Base-by-base conservation (phyloP, 2,797 vertebrate genomes). In the Sebastes trivittatus region DNA sequence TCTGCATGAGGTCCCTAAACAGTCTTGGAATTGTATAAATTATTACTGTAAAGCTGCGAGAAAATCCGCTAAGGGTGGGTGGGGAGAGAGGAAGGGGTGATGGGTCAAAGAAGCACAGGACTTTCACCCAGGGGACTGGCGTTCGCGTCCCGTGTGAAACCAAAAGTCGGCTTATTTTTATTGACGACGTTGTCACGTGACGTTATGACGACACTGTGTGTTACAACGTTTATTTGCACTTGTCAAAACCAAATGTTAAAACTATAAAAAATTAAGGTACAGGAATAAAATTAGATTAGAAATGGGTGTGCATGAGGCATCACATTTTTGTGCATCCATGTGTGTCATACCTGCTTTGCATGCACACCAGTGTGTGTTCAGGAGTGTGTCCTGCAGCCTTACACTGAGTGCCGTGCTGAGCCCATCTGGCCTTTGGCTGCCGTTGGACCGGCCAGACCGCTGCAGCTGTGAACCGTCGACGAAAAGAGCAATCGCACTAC, bases 371-470 rank as follows among this genome's bases (percentile, higher is more conserved):
- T 56, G 61, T 81, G 66, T 80, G 78, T 76, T 46, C 58, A 83
- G 66, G 54, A 76, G 64, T 75, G 67, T 80, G 67, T 82, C 80
- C 81, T 78, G 78, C 65, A 81, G 88, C 59, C 62, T 66, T 36
- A 65, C 66, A 75, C 34, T 30, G 22, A 75, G 20, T 87, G 69
- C 22, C 42, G 22, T 81, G 83, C 84, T 73, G 63, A 82, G 82
- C 59, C 81, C 83, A 90, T 86, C 87, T 87, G 89, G 74, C 78
- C 82, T 82, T 79, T 70, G 42, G 75, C 78, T 71, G 74, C 75
- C 61, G 79, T 25, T 80, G 82, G 65, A 87, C 69, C 9, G 27
- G 22, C 38, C 73, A 72, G 76, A 58, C 61, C 2, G 2, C 72
- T 64, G 71, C 73, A 58, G 55, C 72, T 65, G 54, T 73, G 59